These are phyloP conservation scores for Selenia dentaria DNA, from an alignment of 2,888 invertebrate genomes.

Conservation along the genomic window DNA sequence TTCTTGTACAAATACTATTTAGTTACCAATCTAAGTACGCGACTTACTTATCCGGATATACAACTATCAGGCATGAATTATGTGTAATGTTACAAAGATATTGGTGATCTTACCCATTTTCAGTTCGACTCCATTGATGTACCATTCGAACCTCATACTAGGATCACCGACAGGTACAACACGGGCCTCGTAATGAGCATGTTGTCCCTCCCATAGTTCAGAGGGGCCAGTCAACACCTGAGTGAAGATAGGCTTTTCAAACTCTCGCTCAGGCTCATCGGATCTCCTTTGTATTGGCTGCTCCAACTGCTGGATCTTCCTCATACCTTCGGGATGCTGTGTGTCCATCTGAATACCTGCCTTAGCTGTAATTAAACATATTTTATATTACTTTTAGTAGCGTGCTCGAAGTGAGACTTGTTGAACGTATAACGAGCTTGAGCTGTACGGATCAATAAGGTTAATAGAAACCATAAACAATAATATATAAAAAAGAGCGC, in stretches of 20 bases:
- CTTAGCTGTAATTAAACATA: conserved; percentile 86
- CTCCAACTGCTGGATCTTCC: conserved; percentile 94
- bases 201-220: conserved; percentile 96
- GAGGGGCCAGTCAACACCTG: conserved; percentile 94
- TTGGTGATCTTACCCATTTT: conserved; percentile 89
- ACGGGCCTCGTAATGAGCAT: conserved; percentile 95
- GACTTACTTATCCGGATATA: too few species aligned
- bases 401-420: not conserved
- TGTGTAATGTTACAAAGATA: too few species aligned
- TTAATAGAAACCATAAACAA: too few species aligned
- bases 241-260: conserved; percentile 96
- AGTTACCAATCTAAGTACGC: too few species aligned
- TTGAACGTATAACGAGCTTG: too few species aligned
- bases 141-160: conserved; percentile 97
- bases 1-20: too few species aligned
- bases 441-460: too few species aligned
- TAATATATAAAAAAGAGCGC: too few species aligned
- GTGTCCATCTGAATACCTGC: conserved; percentile 94
- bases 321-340: conserved; percentile 97
- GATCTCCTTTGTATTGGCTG: conserved; percentile 88
- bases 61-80: too few species aligned
- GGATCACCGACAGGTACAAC: conserved; percentile 98
- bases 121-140: conserved; percentile 96
- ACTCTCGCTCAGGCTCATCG: conserved; percentile 91
- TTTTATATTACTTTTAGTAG: not conserved